phyloP scores from a whole-genome alignment of 2,888 invertebrate species.

The Pogonocherus hispidulus region DNA sequence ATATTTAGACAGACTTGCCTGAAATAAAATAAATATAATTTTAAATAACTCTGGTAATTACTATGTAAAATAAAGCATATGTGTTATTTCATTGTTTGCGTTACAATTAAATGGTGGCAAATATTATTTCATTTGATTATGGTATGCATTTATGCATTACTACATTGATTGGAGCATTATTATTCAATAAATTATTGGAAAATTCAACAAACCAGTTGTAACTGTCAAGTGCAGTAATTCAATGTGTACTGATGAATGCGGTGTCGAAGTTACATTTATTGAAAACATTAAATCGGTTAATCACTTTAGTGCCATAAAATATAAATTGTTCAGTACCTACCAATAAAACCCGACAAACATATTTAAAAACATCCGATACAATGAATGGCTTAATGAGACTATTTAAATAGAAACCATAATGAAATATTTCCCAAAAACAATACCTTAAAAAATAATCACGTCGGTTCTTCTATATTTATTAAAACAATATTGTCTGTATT shows the following conservation, averaged over 20 bases:
- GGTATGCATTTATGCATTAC: not conserved
- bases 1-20: no score
- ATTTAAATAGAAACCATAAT: no score
- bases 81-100: not conserved
- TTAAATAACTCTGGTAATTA: no score
- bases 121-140: not conserved
- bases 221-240: not conserved
- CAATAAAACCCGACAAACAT: no score
- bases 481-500: no score
- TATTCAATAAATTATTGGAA: constrained; percentile 6
- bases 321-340: not conserved
- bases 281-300: not conserved
- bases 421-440: no score
- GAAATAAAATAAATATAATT: no score
- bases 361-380: no score
- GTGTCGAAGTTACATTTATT: not conserved
- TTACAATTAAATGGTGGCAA: not conserved
- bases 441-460: no score
- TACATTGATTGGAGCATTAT: constrained; percentile 9
- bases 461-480: no score
- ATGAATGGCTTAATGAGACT: no score
- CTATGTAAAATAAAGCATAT: no score
- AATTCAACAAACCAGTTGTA: not conserved
- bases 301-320: not conserved
- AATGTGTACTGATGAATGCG: not conserved